Evolutionary conservation across 2,113 vertebrate species (phyloP), one percentile per base, ranked within the genome.

Genomic region (Podarcis muralis): DNA sequence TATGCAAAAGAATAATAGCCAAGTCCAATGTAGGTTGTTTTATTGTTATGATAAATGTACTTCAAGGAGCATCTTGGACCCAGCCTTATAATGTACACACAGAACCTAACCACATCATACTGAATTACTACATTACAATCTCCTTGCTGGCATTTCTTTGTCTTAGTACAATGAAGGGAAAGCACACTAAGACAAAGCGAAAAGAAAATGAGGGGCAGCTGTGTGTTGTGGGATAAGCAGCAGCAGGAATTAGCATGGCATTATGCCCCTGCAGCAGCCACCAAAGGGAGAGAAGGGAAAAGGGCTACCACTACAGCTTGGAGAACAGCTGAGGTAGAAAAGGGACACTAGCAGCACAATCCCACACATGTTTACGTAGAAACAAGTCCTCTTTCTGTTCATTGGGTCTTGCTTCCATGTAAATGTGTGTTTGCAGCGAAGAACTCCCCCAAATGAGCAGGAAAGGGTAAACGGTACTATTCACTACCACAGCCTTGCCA

Each of bases 71-170:
- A 48, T 81, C 16, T 48, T 37, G 43, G 69, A 66, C 37, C 37
- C 40, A 32, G 6, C 3, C 32, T 4, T n/a, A 20, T 40, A 66
- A 4, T 74, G 30, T 35, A 57, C 18, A 59, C 71, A 62, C 13
- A 37, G 30, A n/a, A 13, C 27, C 9, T 9, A 27, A 78, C 43
- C 69, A 83, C 22, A 57, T 16, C 22, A 16, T 7, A 83, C 22
- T 30, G 23, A 77, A 76, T 88, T 88, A 83, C 80, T 78, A 78
- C 25, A 83, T 59, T 84, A 78, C 25, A 62, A 83, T 4, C 59
- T 65, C 77, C 23, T 35, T 15, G n/a, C 30, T 66, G 30, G 16
- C 59, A 48, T 23, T 86, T 68, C 35, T 86, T 68, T 86, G 37
- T 18, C 62, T 74, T 32, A 86, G 59, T 69, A 53, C 18, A 86